Conservation (phyloP, 2,888 invertebrate genomes). For the Drosophila bunnanda region DNA sequence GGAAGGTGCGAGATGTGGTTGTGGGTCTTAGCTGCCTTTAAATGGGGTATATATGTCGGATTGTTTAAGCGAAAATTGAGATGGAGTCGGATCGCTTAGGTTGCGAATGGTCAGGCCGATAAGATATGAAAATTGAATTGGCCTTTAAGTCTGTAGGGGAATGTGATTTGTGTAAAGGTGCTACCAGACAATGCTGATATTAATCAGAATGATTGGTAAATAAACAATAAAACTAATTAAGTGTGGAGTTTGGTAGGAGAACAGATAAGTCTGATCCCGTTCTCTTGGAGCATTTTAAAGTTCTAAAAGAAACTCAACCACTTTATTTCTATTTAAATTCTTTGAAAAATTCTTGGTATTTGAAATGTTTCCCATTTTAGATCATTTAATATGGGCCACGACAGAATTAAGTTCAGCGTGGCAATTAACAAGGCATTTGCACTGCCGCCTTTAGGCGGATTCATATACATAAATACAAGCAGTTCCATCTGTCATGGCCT, state of each 20-base stretch:
- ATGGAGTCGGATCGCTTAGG: conserved; percentile 47
- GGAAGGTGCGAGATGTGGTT: conserved; percentile 77
- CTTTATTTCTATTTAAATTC: conserved; percentile 25
- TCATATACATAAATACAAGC: conserved; percentile 5
- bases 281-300: not conserved
- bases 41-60: conserved; percentile 78
- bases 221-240: not conserved
- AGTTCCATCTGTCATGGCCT: conserved; percentile 48
- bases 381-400: conserved; percentile 26
- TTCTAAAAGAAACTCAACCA: not conserved
- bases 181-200: conserved; percentile 33
- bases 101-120: conserved; percentile 39
- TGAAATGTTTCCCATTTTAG: not conserved
- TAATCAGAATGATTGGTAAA: conserved; percentile 20
- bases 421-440: conserved; percentile 39
- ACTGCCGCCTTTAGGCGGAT: conserved; percentile 3
- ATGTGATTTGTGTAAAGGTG: conserved; percentile 11
- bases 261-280: not conserved
- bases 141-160: conserved; percentile 12
- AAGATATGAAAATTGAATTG: conserved; percentile 31
- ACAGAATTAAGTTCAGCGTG: conserved; percentile 26
- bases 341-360: conserved; percentile 9
- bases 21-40: conserved; percentile 76
- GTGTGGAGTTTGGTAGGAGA: not conserved
- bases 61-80: conserved; percentile 67